Percentiles rank a stretch among this genome's conserved stretches.
Conservation (phyloP, 1,140 invertebrate genomes). For the Meloidogyne exigua region DNA sequence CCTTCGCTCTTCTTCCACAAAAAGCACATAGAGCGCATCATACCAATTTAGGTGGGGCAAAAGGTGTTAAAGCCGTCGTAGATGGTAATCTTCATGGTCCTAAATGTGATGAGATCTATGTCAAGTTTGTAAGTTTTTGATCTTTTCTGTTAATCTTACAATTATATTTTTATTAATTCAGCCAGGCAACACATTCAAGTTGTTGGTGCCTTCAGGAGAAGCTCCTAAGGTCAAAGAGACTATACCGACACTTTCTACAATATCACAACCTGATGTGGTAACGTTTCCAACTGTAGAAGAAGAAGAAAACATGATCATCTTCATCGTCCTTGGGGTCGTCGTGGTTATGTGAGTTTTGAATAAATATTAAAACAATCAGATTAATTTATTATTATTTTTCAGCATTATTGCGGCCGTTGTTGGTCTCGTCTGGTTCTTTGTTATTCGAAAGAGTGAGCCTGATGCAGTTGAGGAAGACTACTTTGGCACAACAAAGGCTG, state of each 20-base stretch:
- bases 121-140: background rate
- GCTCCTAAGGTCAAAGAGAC: background rate
- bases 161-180: background rate
- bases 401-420: background rate
- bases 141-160: background rate
- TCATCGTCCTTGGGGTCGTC: background rate
- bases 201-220: background rate
- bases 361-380: background rate
- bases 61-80: background rate
- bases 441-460: background rate
- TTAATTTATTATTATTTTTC: background rate
- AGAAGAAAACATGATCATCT: background rate
- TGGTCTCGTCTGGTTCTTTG: background rate
- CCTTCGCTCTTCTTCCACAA: background rate
- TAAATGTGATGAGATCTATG: background rate
- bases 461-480: background rate
- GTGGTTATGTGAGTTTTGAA: background rate
- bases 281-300: too few relatives aligned
- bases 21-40: background rate
- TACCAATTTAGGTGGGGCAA: background rate
- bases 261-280: too few relatives aligned
- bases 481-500: background rate
- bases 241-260: background rate
- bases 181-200: background rate
- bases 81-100: background rate